A percentile compares a stretch with the other conserved stretches of the same genome.
phyloP scores from a whole-genome alignment of 2,797 vertebrate genomes.

The Aplochiton taeniatus region DNA sequence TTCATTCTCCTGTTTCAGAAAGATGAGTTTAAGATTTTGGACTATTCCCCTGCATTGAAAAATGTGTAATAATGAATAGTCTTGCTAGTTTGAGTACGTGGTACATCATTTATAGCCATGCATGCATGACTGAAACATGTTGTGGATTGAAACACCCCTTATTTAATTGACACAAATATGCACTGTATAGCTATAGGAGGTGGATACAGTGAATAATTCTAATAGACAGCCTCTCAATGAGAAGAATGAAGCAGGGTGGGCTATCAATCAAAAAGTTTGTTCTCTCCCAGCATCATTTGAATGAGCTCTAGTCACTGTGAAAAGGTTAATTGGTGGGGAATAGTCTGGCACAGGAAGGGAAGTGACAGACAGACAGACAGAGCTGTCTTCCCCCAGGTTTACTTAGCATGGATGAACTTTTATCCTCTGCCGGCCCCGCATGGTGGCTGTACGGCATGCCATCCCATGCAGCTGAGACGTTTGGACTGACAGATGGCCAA shows the following conservation, averaged over 20 bases:
- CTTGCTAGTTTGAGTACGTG: too few relatives aligned
- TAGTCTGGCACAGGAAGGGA: conserved; percentile 37
- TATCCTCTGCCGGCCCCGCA: conserved; percentile 30
- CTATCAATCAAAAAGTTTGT: conserved; percentile 55
- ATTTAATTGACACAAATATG: too few relatives aligned
- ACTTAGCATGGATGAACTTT: conserved; percentile 44
- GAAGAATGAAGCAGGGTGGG: conserved; percentile 34
- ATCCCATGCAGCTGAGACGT: neutral
- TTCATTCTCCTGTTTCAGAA: conserved; percentile 38
- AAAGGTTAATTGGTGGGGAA: conserved; percentile 67
- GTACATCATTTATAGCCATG: too few relatives aligned
- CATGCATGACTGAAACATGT: too few relatives aligned
- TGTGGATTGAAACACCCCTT: too few relatives aligned
- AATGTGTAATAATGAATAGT: too few relatives aligned
- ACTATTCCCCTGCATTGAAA: neutral
- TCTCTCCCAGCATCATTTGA: conserved; percentile 54
- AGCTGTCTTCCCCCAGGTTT: conserved; percentile 39
- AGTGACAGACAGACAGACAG: conserved; percentile 55
- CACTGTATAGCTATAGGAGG: neutral
- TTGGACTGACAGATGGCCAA: conserved; percentile 5
- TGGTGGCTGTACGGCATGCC: conserved; percentile 24
- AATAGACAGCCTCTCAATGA: conserved; percentile 52
- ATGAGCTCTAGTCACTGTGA: conserved; percentile 51
- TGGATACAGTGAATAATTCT: neutral
- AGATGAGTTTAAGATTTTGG: neutral